Evolutionary conservation across 2,888 invertebrate species (phyloP).

Genomic region (Bedellia somnulentella): DNA sequence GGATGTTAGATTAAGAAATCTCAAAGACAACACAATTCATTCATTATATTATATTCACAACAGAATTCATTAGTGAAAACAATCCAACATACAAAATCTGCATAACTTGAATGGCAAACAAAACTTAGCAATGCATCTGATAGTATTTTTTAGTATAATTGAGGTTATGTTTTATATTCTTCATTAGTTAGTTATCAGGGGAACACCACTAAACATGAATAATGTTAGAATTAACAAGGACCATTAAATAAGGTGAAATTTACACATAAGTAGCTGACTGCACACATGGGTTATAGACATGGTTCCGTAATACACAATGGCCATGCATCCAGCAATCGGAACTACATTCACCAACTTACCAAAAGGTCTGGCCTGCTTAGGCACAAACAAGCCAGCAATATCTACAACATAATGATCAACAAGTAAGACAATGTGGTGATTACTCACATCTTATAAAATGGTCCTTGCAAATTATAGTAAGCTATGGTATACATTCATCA

Average conservation of each 20-base stretch:
- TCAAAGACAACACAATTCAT: too few relatives aligned
- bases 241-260: conserved; percentile 45
- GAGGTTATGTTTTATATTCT: too few relatives aligned
- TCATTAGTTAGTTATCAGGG: too few relatives aligned
- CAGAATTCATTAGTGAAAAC: too few relatives aligned
- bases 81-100: too few relatives aligned
- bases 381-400: conserved; percentile 76
- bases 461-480: conserved; percentile 61
- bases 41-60: too few relatives aligned
- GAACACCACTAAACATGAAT: too few relatives aligned
- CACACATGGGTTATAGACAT: not conserved
- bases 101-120: too few relatives aligned
- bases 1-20: too few relatives aligned
- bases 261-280: not conserved
- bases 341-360: conserved; percentile 61
- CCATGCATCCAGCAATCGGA: conserved; percentile 30
- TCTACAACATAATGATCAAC: conserved; percentile 67
- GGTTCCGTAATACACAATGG: not conserved
- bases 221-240: conserved; percentile 61
- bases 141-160: too few relatives aligned
- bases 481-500: too few relatives aligned
- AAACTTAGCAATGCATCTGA: too few relatives aligned
- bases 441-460: conserved; percentile 47
- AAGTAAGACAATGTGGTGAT: conserved; percentile 49
- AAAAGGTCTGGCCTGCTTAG: conserved; percentile 73